These are phyloP conservation scores for Venustaconcha ellipsiformis DNA, from an alignment of 1,140 invertebrate genomes.

Conservation along the genomic window DNA sequence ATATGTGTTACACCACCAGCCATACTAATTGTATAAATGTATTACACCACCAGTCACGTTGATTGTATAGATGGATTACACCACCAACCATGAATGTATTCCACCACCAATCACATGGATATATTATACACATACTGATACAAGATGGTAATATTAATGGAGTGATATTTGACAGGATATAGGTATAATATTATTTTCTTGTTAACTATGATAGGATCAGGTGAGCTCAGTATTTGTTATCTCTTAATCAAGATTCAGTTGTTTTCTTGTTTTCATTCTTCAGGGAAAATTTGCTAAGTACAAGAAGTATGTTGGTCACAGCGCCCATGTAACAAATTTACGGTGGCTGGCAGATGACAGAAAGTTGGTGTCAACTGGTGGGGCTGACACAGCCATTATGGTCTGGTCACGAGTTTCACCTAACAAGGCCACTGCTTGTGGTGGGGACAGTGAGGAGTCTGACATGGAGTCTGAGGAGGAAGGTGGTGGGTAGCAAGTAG, in stretches of 20 bases:
- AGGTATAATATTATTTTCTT: too few relatives aligned
- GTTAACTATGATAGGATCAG: neutral
- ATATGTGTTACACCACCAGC: too few relatives aligned
- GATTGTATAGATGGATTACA: too few relatives aligned
- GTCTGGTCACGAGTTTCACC: conserved; percentile 60
- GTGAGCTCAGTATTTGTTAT: neutral
- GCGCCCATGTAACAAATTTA: conserved; percentile 69
- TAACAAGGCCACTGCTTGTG: conserved; percentile 32
- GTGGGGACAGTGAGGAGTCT: conserved; percentile 68
- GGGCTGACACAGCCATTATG: conserved; percentile 68
- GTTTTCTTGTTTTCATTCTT: conserved; percentile 14
- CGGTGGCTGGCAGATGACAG: conserved; percentile 61
- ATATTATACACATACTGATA: too few relatives aligned
- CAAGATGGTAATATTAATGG: too few relatives aligned
- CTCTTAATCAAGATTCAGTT: neutral
- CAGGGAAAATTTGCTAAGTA: conserved; percentile 70
- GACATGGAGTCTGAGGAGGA: conserved; percentile 69
- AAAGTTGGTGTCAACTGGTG: conserved; percentile 64
- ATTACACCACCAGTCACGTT: too few relatives aligned
- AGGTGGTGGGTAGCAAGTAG: conserved; percentile 42
- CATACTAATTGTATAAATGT: too few relatives aligned
- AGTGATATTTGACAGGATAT: too few relatives aligned
- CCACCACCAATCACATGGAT: too few relatives aligned
- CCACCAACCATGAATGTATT: too few relatives aligned
- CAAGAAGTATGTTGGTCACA: conserved; percentile 70